phyloP scores from a whole-genome alignment of 2,797 vertebrate genomes.

The Labroides dimidiatus region DNA sequence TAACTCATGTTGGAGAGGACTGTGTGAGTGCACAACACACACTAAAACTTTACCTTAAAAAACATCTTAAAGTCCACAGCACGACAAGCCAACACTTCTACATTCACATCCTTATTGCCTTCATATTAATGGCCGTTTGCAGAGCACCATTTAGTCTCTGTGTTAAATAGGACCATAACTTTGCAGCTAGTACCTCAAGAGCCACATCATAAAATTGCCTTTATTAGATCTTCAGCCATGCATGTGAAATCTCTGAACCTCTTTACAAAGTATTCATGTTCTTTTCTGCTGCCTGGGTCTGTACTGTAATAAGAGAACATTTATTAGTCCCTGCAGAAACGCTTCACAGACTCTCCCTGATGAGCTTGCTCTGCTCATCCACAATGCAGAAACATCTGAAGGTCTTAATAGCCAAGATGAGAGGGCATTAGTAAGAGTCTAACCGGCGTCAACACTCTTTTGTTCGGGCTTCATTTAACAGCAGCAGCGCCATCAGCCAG shows the following conservation, averaged over 20 bases:
- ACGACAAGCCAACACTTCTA: not conserved
- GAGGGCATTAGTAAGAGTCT: slow-evolving; percentile 17
- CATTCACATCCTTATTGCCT: slow-evolving; percentile 6
- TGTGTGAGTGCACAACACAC: slow-evolving; percentile 4
- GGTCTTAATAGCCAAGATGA: slow-evolving; percentile 25
- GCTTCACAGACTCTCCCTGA: slow-evolving; percentile 12
- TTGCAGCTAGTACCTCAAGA: slow-evolving; percentile 21
- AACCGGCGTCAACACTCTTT: slow-evolving; percentile 11
- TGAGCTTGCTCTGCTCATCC: not conserved
- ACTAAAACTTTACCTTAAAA: slow-evolving; percentile 28
- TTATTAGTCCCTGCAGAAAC: slow-evolving; percentile 17
- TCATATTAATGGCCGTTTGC: not conserved
- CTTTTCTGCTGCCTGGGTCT: slow-evolving; percentile 11
- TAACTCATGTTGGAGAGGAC: slow-evolving; percentile 33
- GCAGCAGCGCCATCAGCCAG: not conserved
- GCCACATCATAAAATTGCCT: slow-evolving; percentile 23
- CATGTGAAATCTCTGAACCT: slow-evolving; percentile 33
- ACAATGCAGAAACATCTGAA: slow-evolving; percentile 17
- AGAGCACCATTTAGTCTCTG: slow-evolving; percentile 17
- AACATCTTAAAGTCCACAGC: slow-evolving; percentile 2
- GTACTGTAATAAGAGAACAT: slow-evolving; percentile 22
- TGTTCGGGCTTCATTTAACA: slow-evolving; percentile 31
- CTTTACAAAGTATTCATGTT: slow-evolving; percentile 19
- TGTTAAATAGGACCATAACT: slow-evolving; percentile 23
- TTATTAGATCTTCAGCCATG: slow-evolving; percentile 37